Percentiles rank a stretch among this genome's conserved stretches.
phyloP scores from a whole-genome alignment of 2,797 vertebrate genomes.

The Gadopsis bispinosus region DNA sequence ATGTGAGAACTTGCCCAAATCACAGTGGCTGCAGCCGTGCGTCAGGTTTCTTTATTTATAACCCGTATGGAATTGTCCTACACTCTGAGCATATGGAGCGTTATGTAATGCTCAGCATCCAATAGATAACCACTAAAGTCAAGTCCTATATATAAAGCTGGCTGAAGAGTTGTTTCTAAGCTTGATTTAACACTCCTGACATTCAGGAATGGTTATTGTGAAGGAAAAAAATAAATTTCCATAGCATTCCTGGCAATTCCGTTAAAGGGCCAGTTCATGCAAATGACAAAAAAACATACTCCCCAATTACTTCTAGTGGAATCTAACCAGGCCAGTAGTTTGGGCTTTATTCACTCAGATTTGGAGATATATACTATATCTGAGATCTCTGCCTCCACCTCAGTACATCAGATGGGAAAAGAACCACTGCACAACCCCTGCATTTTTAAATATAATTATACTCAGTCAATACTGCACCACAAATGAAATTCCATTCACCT shows the following conservation, averaged over 20 bases:
- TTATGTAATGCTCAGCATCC: slow-evolving; percentile 74
- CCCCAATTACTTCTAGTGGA: neutral
- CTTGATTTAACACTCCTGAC: slow-evolving; percentile 53
- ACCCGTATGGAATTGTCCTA: slow-evolving; percentile 79
- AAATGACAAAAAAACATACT: neutral
- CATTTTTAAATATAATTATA: neutral
- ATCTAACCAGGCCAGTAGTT: neutral
- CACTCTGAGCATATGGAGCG: slow-evolving; percentile 78
- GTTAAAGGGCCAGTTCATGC: slow-evolving; percentile 12
- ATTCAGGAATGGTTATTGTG: slow-evolving; percentile 12
- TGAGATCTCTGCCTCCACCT: neutral
- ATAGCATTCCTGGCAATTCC: slow-evolving; percentile 3
- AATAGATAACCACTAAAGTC: slow-evolving; percentile 69
- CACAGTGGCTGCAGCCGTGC: slow-evolving; percentile 79
- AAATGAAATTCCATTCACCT: neutral
- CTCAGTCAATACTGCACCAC: neutral
- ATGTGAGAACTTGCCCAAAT: slow-evolving; percentile 81
- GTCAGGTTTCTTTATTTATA: slow-evolving; percentile 84
- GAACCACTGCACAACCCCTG: neutral
- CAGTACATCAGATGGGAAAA: neutral
- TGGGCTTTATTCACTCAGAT: slow-evolving; percentile 8
- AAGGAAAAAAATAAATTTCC: slow-evolving; percentile 2
- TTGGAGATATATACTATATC: slow-evolving; percentile 4
- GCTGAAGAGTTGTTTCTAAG: slow-evolving; percentile 65
- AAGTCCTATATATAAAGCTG: slow-evolving; percentile 67